phyloP scores from a whole-genome alignment of 2,113 vertebrate genomes.

The Seriola dumerili region DNA sequence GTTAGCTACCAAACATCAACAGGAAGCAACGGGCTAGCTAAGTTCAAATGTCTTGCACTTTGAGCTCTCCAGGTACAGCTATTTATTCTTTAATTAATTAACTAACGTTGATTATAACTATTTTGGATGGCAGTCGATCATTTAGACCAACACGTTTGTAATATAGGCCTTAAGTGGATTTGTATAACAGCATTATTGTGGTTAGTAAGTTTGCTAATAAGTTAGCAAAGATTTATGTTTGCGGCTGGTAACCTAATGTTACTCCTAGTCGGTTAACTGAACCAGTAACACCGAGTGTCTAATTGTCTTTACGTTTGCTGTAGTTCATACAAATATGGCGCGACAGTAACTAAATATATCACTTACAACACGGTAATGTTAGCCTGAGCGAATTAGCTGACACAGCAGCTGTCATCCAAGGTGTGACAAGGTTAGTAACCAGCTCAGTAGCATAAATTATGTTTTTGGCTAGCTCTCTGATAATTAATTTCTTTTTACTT shows the following conservation, averaged over 20 bases:
- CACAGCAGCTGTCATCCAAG: slow-evolving; percentile 32
- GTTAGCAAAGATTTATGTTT: background rate
- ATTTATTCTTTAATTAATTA: background rate
- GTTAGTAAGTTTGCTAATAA: slow-evolving; percentile 20
- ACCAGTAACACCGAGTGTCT: background rate
- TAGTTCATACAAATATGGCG: background rate
- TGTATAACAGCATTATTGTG: slow-evolving; percentile 6
- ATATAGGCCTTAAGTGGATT: background rate
- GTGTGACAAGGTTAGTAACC: background rate
- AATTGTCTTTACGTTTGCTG: background rate
- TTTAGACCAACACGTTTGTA: background rate
- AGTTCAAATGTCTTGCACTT: slow-evolving; percentile 66
- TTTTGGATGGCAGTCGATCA: background rate
- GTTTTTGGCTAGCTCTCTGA: background rate
- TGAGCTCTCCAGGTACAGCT: slow-evolving; percentile 72
- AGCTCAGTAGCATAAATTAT: background rate
- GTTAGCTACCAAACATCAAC: slow-evolving; percentile 70
- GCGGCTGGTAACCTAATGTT: background rate
- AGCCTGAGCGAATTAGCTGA: slow-evolving; percentile 29
- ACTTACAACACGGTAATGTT: background rate
- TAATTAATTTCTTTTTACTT: background rate
- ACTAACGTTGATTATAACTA: background rate
- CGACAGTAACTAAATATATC: background rate
- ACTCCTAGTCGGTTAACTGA: background rate
- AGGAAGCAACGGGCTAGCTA: slow-evolving; percentile 68